Conservation (phyloP, 2,113 vertebrate species). For the Danionella cerebrum region DNA sequence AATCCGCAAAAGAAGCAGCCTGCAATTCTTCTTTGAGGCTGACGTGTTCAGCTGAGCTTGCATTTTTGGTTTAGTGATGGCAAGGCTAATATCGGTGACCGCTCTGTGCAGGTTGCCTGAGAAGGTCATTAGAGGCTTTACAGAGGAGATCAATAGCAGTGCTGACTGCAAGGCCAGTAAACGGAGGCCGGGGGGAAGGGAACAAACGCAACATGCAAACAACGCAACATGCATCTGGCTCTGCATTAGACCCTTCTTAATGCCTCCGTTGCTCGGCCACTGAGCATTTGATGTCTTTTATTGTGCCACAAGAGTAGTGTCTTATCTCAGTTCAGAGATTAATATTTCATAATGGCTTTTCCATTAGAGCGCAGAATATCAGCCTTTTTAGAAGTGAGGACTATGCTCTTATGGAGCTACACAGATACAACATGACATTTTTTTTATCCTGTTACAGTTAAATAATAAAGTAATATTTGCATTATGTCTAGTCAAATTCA, state of each 20-base stretch:
- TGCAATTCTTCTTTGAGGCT: not conserved
- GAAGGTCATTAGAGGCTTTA: constrained; percentile 28
- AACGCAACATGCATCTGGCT: not conserved
- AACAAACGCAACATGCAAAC: not conserved
- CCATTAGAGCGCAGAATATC: constrained; percentile 3
- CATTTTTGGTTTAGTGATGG: not conserved
- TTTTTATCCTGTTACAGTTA: too few species aligned
- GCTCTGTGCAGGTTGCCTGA: constrained; percentile 5
- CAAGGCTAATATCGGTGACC: not conserved
- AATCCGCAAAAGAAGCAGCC: not conserved
- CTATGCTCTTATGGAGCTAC: not conserved
- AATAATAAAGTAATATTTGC: too few species aligned
- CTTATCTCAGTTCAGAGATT: not conserved
- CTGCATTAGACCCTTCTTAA: not conserved
- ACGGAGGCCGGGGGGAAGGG: constrained; percentile 15
- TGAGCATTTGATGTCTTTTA: not conserved
- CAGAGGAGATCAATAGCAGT: constrained; percentile 20
- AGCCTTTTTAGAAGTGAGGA: not conserved
- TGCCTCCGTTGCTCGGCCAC: not conserved
- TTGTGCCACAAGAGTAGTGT: not conserved
- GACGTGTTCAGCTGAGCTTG: not conserved
- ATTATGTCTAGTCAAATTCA: too few species aligned
- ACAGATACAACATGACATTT: not conserved
- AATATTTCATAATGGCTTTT: constrained; percentile 12
- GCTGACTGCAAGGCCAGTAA: constrained; percentile 17